A percentile compares a stretch with the other conserved stretches of the same genome.
Conservation (phyloP, 2,797 vertebrate species). For the Rhinogobio ventralis region DNA sequence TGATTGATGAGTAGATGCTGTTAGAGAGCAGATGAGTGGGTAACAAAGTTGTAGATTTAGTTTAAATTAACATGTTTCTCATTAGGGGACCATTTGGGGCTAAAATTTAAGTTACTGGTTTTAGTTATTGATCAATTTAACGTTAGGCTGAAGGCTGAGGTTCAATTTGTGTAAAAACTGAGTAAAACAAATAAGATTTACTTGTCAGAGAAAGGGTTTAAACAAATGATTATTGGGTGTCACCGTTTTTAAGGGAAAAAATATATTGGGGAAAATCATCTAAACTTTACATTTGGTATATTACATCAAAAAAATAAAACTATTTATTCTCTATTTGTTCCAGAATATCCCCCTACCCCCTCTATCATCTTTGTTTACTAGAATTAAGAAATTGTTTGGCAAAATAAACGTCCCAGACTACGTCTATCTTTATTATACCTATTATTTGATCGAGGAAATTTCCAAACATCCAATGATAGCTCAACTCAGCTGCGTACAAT, state of each 20-base stretch:
- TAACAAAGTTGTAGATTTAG: not conserved
- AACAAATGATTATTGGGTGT: not conserved
- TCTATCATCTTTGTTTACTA: not conserved
- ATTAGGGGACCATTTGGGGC: not conserved
- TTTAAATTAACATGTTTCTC: constrained; percentile 3
- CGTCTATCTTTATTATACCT: not conserved
- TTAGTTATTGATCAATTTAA: not conserved
- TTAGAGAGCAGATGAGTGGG: constrained; percentile 20
- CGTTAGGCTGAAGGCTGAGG: not conserved
- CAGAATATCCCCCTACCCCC: not conserved
- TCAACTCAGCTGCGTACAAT: not conserved
- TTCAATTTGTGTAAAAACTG: not conserved
- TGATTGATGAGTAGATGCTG: constrained; percentile 32
- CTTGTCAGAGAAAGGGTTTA: not conserved
- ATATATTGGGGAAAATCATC: not conserved
- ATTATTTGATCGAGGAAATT: not conserved
- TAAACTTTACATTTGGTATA: not conserved
- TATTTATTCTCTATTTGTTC: not conserved
- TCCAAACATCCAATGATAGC: not conserved
- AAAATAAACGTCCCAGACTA: not conserved
- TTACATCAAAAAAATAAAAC: too few species aligned
- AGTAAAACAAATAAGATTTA: not conserved
- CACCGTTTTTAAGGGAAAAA: not conserved
- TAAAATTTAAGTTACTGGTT: not conserved
- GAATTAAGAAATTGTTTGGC: not conserved